Conservation (phyloP, 2,888 invertebrate species). For the Cistogaster globosa region DNA sequence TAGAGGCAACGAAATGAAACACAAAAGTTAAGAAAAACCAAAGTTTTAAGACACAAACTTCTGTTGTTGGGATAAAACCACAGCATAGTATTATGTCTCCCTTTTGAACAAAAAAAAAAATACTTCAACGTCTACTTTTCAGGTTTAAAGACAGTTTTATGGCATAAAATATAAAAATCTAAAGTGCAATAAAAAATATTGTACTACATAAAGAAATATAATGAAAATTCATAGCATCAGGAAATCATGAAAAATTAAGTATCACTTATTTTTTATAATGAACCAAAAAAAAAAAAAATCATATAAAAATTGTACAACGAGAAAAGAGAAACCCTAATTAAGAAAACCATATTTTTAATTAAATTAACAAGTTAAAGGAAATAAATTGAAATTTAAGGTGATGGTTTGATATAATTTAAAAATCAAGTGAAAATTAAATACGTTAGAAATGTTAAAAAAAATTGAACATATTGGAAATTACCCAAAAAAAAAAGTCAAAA, state of each 20-base stretch:
- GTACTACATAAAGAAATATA: constrained; percentile 24
- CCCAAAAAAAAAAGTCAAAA: no score
- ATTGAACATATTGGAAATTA: no score
- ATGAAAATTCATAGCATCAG: constrained; percentile 69
- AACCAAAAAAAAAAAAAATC: constrained; percentile 26
- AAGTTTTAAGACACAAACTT: constrained; percentile 49
- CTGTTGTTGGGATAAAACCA: constrained; percentile 49
- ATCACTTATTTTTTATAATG: constrained; percentile 50
- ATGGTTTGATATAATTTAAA: no score
- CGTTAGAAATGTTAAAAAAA: no score
- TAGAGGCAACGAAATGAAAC: constrained; percentile 4
- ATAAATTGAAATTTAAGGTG: neutral
- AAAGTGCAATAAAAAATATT: constrained; percentile 20
- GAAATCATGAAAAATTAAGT: constrained; percentile 73
- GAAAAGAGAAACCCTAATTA: neutral
- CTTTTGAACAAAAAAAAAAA: no score
- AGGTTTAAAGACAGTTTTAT: constrained; percentile 27
- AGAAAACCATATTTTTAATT: no score
- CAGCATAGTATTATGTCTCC: no score
- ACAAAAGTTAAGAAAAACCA: neutral
- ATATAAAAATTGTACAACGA: neutral
- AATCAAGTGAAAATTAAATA: no score
- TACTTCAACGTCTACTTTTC: no score
- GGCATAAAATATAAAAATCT: constrained; percentile 25
- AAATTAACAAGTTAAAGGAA: neutral